Conservation (phyloP, 2,797 vertebrate species). For the Chloroceryle amazona region DNA sequence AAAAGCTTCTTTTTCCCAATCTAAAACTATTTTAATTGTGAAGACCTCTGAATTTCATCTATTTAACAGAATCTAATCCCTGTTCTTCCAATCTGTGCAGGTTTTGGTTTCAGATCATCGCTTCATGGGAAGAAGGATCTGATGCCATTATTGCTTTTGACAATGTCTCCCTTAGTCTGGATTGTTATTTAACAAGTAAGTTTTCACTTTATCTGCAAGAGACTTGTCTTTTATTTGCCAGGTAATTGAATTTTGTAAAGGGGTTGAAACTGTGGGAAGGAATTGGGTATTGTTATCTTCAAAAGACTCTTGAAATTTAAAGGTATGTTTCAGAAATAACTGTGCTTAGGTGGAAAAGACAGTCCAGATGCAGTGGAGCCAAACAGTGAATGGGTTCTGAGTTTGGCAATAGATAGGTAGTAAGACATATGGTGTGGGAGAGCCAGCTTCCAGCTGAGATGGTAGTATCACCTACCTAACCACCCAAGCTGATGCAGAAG, state of each 20-base stretch:
- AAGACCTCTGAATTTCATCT: neutral
- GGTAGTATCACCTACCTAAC: neutral
- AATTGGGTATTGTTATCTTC: neutral
- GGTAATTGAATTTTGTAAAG: conserved; percentile 4
- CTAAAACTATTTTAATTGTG: neutral
- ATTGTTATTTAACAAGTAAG: conserved; percentile 98
- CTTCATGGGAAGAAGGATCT: conserved; percentile 87
- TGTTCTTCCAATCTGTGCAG: conserved; percentile 76
- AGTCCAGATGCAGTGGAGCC: rapidly evolving
- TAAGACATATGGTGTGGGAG: neutral
- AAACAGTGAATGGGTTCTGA: neutral
- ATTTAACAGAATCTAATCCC: conserved; percentile 17
- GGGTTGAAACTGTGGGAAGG: neutral
- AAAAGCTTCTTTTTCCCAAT: neutral
- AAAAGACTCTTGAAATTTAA: neutral
- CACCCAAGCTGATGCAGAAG: neutral
- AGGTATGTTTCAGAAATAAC: neutral
- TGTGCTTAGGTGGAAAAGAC: neutral
- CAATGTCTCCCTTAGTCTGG: conserved; percentile 95
- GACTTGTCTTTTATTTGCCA: conserved; percentile 8
- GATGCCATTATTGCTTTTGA: conserved; percentile 90
- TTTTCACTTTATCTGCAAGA: conserved; percentile 56
- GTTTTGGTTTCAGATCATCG: conserved; percentile 95
- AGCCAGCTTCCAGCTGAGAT: neutral
- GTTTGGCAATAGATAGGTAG: neutral